phyloP scores from a whole-genome alignment of 1,140 invertebrate species.

The Drosophila cardini region DNA sequence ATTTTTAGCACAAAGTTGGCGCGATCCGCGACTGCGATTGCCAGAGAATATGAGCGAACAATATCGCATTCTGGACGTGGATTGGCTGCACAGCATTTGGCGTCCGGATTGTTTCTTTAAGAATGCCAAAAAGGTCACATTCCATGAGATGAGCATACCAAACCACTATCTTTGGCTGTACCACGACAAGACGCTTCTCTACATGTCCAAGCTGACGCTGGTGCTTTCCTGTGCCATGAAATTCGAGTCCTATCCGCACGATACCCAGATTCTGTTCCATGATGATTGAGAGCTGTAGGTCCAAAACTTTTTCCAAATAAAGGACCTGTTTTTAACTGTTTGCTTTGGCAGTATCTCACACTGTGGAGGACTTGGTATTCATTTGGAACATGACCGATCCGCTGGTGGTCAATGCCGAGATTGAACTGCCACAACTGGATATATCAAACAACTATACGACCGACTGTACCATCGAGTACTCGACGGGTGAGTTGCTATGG shows the following conservation, averaged over 20 bases:
- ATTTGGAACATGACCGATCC: slow-evolving; percentile 95
- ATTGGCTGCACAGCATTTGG: slow-evolving; percentile 96
- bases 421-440: slow-evolving; percentile 94
- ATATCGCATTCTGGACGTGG: slow-evolving; percentile 94
- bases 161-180: slow-evolving; percentile 97
- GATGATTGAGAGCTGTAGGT: slow-evolving; percentile 96
- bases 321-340: neutral
- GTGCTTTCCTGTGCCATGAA: slow-evolving; percentile 96
- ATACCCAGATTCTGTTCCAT: slow-evolving; percentile 95
- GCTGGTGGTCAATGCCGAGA: slow-evolving; percentile 93
- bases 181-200: slow-evolving; percentile 94
- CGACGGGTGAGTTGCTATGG: slow-evolving; percentile 89
- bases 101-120: slow-evolving; percentile 96
- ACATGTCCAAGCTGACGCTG: slow-evolving; percentile 96
- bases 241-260: slow-evolving; percentile 95
- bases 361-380: slow-evolving; percentile 93
- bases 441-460: slow-evolving; percentile 94
- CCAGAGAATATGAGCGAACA: slow-evolving; percentile 97
- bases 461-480: slow-evolving; percentile 95
- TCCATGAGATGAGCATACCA: slow-evolving; percentile 97
- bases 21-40: slow-evolving; percentile 92
- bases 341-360: slow-evolving; percentile 89
- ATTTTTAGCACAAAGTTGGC: slow-evolving; percentile 96
- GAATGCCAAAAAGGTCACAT: slow-evolving; percentile 96
- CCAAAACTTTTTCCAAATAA: neutral